Percentiles rank a stretch among this genome's conserved stretches.
Conservation (phyloP, 2,113 vertebrate genomes). For the Poeciliopsis retropinna region DNA sequence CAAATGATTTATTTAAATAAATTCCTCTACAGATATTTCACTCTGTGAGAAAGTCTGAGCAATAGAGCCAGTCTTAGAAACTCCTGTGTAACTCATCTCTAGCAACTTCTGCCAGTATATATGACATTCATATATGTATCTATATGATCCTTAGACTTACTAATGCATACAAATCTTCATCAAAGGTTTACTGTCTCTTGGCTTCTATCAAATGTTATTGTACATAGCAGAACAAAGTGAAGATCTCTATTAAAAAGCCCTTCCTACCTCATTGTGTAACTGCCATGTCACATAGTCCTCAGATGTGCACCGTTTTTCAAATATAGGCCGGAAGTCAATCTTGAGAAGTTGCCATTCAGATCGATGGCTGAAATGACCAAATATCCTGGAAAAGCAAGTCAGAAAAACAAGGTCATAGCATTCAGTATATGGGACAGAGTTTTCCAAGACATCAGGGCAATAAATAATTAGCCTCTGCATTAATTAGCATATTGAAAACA, state of each 20-base stretch:
- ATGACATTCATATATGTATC: neutral
- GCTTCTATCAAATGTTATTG: neutral
- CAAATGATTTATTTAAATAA: neutral
- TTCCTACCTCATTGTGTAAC: conserved; percentile 86
- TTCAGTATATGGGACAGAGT: neutral
- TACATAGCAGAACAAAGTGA: neutral
- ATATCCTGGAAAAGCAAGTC: conserved; percentile 80
- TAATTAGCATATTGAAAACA: conserved; percentile 37
- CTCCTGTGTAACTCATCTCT: neutral
- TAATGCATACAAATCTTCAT: neutral
- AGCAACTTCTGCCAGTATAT: neutral
- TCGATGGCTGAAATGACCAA: conserved; percentile 93
- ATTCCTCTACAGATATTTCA: neutral
- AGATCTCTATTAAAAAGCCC: neutral
- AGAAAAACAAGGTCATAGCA: conserved; percentile 20
- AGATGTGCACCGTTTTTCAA: conserved; percentile 84
- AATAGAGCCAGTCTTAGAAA: neutral
- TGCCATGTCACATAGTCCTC: conserved; percentile 91
- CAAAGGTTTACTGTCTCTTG: neutral
- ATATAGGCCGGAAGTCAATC: conserved; percentile 92
- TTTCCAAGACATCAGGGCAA: conserved; percentile 24
- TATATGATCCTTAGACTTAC: too few relatives aligned
- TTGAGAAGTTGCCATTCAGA: conserved; percentile 96
- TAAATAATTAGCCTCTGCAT: conserved; percentile 30
- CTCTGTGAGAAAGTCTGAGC: neutral